phyloP scores from a whole-genome alignment of 1,140 invertebrate genomes.

The Neodiprion pinetum region DNA sequence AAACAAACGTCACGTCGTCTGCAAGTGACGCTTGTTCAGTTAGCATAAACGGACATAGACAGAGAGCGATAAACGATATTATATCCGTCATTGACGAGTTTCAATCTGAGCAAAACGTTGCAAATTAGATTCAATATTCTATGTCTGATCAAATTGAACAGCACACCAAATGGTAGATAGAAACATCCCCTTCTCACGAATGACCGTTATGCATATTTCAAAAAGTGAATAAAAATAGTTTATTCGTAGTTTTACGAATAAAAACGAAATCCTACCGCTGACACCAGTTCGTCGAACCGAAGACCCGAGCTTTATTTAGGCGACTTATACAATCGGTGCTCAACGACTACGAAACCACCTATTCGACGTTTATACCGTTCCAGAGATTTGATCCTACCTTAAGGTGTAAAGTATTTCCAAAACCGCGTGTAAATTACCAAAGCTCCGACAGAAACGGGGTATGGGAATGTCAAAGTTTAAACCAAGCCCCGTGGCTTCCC shows the following conservation, averaged over 20 bases:
- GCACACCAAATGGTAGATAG: too few species aligned
- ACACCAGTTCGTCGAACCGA: too few species aligned
- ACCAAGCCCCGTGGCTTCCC: not conserved
- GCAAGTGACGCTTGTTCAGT: not conserved
- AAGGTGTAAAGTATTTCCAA: not conserved
- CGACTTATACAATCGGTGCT: too few species aligned
- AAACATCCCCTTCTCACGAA: too few species aligned
- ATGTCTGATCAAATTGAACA: too few species aligned
- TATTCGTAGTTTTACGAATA: too few species aligned
- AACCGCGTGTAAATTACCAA: not conserved
- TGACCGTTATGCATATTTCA: too few species aligned
- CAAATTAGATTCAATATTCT: too few species aligned
- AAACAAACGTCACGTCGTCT: slow-evolving; percentile 1
- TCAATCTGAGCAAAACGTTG: not conserved
- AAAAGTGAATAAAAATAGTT: too few species aligned
- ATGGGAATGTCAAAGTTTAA: not conserved
- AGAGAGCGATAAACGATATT: not conserved
- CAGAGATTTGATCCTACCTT: not conserved
- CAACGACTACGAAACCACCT: not conserved
- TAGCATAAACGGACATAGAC: too few species aligned
- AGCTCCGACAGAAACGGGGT: not conserved
- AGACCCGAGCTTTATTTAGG: too few species aligned
- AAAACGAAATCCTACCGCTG: too few species aligned
- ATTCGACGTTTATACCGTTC: not conserved
- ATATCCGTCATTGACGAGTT: not conserved